phyloP scores from a whole-genome alignment of 2,888 invertebrate genomes.

The Acrocyrtus sp. region DNA sequence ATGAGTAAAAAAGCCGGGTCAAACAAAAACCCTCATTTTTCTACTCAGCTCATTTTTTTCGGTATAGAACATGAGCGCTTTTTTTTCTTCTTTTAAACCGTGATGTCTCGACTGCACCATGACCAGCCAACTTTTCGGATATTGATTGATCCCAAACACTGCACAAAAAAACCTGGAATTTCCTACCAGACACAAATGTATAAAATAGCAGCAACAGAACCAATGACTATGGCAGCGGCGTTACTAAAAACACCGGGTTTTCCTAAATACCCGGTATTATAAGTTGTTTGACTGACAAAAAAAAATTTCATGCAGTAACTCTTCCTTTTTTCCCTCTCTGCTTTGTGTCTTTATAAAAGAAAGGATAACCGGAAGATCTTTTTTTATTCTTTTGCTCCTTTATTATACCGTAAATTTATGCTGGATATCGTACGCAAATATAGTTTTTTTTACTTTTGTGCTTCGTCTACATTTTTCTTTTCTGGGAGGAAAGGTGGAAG shows the following conservation, averaged over 20 bases:
- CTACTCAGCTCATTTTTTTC: neutral
- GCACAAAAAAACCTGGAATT: too few species aligned
- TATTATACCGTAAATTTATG: neutral
- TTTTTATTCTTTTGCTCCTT: neutral
- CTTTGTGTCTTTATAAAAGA: neutral
- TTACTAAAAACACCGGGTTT: slow-evolving; percentile 21
- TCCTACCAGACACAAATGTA: too few species aligned
- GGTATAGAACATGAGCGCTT: neutral
- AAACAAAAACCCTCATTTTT: too few species aligned
- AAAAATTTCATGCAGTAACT: slow-evolving; percentile 1
- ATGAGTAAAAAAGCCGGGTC: neutral
- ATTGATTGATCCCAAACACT: slow-evolving; percentile 36
- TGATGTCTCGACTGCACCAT: neutral
- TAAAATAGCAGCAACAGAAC: too few species aligned
- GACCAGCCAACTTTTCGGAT: slow-evolving; percentile 3
- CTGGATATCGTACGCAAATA: too few species aligned
- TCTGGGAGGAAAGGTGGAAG: too few species aligned
- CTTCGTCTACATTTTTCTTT: neutral
- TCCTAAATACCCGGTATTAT: slow-evolving; percentile 23
- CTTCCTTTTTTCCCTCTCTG: neutral
- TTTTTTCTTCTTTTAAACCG: neutral
- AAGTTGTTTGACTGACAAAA: slow-evolving; percentile 14
- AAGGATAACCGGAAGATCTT: neutral
- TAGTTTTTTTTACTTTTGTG: neutral
- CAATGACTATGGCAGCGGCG: neutral